Conservation (phyloP, 2,797 vertebrate species). For the Sebastes kiyomatsui region DNA sequence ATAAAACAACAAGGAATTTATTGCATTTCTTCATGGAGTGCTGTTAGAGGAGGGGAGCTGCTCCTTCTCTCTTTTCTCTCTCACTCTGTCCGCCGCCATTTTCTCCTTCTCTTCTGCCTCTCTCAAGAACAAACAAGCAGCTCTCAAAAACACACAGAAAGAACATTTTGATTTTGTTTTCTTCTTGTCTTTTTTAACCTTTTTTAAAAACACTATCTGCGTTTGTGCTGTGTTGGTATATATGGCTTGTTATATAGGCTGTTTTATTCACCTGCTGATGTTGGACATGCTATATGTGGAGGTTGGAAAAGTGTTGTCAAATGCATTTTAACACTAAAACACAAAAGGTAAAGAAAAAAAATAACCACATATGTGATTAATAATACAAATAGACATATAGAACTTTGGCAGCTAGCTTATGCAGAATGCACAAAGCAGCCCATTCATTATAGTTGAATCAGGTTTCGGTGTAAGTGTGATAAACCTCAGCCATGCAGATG, state of each 20-base stretch:
- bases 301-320: neutral
- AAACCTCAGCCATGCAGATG: neutral
- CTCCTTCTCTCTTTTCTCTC: slow-evolving; percentile 23
- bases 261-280: neutral
- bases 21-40: slow-evolving; percentile 98
- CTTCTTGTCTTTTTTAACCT: no score
- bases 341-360: neutral
- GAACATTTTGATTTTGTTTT: neutral
- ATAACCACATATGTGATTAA: neutral
- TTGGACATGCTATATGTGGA: neutral
- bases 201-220: no score
- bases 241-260: neutral
- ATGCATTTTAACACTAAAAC: neutral
- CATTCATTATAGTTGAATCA: neutral
- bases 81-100: slow-evolving; percentile 74
- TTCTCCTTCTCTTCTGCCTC: slow-evolving; percentile 61
- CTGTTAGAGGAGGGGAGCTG: slow-evolving; percentile 73
- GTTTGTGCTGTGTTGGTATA: neutral
- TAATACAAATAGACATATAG: neutral
- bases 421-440: neutral
- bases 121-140: slow-evolving; percentile 30
- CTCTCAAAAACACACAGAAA: neutral
- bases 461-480: no score
- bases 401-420: neutral
- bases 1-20: slow-evolving; percentile 99